phyloP scores from a whole-genome alignment of 1,140 invertebrate genomes.

The Caenorhabditis inopinata region DNA sequence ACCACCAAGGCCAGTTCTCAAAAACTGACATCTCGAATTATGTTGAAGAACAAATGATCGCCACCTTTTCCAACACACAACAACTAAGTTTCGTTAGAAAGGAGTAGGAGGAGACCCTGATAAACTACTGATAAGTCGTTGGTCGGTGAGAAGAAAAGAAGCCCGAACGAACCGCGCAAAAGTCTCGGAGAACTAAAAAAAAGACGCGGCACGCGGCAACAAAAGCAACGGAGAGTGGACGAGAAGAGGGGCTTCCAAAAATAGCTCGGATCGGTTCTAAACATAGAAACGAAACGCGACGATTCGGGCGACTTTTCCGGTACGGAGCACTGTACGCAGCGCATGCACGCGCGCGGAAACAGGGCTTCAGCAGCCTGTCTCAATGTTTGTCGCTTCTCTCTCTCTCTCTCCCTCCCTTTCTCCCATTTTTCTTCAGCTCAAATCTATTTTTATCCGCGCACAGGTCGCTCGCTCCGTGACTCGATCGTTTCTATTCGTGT shows the following conservation, averaged over 20 bases:
- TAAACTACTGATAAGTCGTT: constrained; percentile 24
- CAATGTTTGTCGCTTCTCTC: background rate
- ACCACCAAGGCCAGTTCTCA: background rate
- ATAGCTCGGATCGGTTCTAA: constrained; percentile 17
- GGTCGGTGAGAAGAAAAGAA: background rate
- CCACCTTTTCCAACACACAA: background rate
- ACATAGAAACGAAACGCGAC: constrained; percentile 18
- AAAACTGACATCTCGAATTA: constrained; percentile 25
- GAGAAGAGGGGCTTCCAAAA: background rate
- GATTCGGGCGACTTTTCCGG: background rate
- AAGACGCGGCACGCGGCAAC: background rate
- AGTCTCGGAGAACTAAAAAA: background rate
- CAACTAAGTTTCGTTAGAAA: background rate
- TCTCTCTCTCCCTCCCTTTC: background rate
- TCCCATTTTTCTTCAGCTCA: background rate
- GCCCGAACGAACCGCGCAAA: background rate
- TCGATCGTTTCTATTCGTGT: constrained; percentile 32
- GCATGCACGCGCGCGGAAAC: background rate
- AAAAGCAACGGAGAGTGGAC: background rate
- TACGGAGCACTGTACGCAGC: background rate
- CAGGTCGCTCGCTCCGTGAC: background rate
- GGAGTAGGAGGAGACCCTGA: constrained; percentile 17
- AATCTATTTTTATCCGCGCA: constrained; percentile 27
- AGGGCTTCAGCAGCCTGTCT: background rate
- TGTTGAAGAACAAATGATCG: background rate